phyloP scores from a whole-genome alignment of 2,113 vertebrate genomes.

The Orycteropus afer region DNA sequence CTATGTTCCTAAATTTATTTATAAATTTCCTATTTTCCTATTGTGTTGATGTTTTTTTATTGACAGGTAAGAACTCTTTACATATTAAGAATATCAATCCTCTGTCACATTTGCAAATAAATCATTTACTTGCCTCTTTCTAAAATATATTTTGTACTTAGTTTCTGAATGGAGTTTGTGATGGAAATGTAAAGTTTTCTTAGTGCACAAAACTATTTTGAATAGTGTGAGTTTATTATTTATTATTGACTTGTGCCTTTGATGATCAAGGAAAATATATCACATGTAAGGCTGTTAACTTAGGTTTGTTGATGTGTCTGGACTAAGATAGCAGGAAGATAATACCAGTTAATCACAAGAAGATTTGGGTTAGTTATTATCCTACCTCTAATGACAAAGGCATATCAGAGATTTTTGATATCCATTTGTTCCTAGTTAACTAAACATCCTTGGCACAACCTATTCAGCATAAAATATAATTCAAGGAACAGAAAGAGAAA shows the following conservation, averaged over 20 bases:
- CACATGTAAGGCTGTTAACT: neutral
- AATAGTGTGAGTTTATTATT: neutral
- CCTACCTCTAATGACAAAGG: neutral
- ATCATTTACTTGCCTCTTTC: neutral
- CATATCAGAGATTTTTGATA: neutral
- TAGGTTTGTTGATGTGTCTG: neutral
- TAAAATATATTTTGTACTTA: neutral
- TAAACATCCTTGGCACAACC: neutral
- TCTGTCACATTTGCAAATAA: neutral
- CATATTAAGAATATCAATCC: neutral
- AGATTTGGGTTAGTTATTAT: neutral
- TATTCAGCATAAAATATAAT: neutral
- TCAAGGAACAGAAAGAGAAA: neutral
- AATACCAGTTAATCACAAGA: neutral
- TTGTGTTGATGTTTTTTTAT: neutral
- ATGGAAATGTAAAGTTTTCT: neutral
- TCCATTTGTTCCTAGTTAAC: neutral
- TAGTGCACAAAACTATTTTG: neutral
- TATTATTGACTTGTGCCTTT: neutral
- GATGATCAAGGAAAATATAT: neutral
- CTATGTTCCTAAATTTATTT: neutral
- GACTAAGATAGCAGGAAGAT: neutral
- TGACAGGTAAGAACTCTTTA: constrained; percentile 11
- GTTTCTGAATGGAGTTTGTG: neutral
- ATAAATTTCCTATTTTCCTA: constrained; percentile 12